Conservation (phyloP, 2,888 invertebrate genomes). For the Scaeva pyrastri region DNA sequence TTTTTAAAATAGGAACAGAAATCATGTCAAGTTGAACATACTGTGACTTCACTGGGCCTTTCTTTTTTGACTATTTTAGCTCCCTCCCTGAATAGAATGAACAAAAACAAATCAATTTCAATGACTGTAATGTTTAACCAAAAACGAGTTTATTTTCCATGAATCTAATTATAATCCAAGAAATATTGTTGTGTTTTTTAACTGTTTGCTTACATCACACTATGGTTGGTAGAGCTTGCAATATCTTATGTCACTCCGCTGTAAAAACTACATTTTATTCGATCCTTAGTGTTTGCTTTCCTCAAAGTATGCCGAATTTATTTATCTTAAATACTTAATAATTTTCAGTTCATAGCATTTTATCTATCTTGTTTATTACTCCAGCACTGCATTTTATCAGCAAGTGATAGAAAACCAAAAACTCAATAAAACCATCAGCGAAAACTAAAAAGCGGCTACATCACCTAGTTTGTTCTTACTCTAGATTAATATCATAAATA, state of each 20-base stretch:
- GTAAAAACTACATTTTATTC: too few species aligned
- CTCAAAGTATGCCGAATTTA: not conserved
- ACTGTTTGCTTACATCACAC: not conserved
- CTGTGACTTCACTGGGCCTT: too few species aligned
- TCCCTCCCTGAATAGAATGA: too few species aligned
- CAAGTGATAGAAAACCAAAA: not conserved
- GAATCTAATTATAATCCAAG: not conserved
- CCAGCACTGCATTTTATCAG: not conserved
- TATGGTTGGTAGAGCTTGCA: not conserved
- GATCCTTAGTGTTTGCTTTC: too few species aligned
- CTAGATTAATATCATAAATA: not conserved
- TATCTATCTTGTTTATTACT: not conserved
- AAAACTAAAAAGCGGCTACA: not conserved
- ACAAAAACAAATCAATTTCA: not conserved
- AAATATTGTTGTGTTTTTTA: slow-evolving; percentile 3
- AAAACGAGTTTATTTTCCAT: slow-evolving; percentile 32
- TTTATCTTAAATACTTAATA: not conserved
- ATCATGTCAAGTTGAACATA: too few species aligned
- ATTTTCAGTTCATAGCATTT: not conserved
- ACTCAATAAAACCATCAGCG: not conserved
- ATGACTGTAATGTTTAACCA: not conserved
- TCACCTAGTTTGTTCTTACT: not conserved
- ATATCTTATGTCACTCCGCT: slow-evolving; percentile 7
- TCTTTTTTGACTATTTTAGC: too few species aligned
- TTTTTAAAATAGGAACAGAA: too few species aligned